Evolutionary conservation across 1,140 invertebrate genomes (phyloP).

Genomic region (Ephestia elutella): DNA sequence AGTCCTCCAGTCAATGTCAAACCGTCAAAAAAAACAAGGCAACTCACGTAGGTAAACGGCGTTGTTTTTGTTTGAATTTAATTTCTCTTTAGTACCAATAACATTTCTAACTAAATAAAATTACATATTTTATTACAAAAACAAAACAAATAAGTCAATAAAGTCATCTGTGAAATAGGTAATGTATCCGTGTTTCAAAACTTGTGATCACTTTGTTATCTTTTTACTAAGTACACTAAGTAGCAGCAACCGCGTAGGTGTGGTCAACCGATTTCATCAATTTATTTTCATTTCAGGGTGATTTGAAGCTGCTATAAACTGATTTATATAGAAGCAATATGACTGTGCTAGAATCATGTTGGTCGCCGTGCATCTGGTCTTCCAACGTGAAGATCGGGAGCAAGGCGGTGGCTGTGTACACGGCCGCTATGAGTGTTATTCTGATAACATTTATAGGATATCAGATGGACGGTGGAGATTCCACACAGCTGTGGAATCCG

Average conservation of each 20-base stretch:
- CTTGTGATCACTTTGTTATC: background rate
- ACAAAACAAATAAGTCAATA: background rate
- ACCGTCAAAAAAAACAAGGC: background rate
- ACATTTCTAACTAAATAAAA: background rate
- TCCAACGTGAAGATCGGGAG: conserved; percentile 84
- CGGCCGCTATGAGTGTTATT: conserved; percentile 81
- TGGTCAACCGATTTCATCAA: background rate
- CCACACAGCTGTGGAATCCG: conserved; percentile 89
- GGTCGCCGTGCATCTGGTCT: conserved; percentile 91
- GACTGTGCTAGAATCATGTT: conserved; percentile 85
- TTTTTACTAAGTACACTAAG: no score
- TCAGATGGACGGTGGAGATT: conserved; percentile 88
- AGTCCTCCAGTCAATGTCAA: background rate
- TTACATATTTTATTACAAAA: background rate
- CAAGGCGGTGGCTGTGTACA: conserved; percentile 85
- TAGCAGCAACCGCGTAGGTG: no score
- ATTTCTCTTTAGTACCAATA: no score
- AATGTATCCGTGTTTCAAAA: no score
- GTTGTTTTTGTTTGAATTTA: background rate
- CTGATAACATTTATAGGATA: conserved; percentile 84
- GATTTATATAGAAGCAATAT: no score
- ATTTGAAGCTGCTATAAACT: no score
- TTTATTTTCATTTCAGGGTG: background rate
- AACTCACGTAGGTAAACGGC: background rate
- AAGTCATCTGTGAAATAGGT: no score